Evolutionary conservation across 1,140 invertebrate genomes (phyloP).

Genomic region (Penaeus japonicus): DNA sequence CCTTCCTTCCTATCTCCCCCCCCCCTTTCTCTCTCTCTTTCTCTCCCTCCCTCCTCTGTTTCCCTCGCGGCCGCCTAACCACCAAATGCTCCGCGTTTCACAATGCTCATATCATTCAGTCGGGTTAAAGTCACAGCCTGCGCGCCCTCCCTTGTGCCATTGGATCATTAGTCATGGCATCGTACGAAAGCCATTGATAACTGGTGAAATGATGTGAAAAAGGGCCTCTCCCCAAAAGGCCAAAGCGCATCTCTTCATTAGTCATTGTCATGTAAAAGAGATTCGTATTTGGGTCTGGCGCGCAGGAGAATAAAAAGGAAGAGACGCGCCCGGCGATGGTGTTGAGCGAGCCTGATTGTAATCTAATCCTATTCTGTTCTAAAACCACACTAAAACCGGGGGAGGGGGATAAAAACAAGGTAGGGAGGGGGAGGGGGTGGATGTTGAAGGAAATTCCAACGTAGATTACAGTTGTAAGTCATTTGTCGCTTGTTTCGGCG

Average conservation of each 20-base stretch:
- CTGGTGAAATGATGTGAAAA: slow-evolving; percentile 20
- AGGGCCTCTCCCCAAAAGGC: background rate
- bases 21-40: background rate
- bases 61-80: too few species aligned
- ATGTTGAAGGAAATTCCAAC: too few species aligned
- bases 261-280: slow-evolving; percentile 44
- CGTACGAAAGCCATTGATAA: slow-evolving; percentile 25
- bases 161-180: slow-evolving; percentile 2
- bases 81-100: too few species aligned
- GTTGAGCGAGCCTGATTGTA: background rate
- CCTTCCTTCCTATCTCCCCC: too few species aligned
- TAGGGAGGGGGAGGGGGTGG: too few species aligned
- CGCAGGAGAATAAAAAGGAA: too few species aligned
- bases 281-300: background rate
- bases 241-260: slow-evolving; percentile 33
- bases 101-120: too few species aligned
- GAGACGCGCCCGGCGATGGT: too few species aligned
- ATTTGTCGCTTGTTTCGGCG: too few species aligned
- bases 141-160: background rate
- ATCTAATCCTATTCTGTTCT: background rate
- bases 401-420: too few species aligned
- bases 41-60: background rate
- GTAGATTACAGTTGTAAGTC: too few species aligned
- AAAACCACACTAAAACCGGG: background rate
- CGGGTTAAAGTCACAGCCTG: background rate